phyloP scores from a whole-genome alignment of 2,113 vertebrate genomes.

The Garra rufa region DNA sequence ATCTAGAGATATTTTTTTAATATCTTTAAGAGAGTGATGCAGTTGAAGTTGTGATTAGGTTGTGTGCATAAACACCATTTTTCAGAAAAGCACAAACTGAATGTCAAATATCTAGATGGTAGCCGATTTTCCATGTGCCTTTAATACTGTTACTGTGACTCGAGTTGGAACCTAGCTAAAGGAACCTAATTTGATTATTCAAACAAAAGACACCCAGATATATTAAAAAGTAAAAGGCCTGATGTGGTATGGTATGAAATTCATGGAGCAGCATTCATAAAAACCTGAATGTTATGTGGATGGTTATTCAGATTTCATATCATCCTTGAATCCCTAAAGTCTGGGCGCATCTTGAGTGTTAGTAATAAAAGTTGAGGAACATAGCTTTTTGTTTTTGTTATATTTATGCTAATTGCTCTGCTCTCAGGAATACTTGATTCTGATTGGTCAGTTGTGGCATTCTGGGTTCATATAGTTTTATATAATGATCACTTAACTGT shows the following conservation, averaged over 20 bases:
- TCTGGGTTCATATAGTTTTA: not conserved
- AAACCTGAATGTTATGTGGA: not conserved
- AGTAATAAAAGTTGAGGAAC: not conserved
- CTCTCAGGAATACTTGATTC: not conserved
- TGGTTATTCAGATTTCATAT: not conserved
- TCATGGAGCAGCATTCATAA: not conserved
- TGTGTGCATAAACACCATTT: not conserved
- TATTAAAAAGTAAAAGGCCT: not conserved
- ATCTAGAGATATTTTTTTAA: not conserved
- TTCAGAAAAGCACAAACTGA: not conserved
- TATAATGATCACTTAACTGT: not conserved
- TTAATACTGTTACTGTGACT: not conserved
- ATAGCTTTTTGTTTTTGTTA: too few relatives aligned
- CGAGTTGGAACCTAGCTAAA: not conserved
- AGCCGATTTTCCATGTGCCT: not conserved
- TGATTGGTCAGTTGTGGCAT: conserved; percentile 8
- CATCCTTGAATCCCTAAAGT: not conserved
- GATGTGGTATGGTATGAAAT: not conserved
- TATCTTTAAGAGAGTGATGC: not conserved
- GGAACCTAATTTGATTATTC: not conserved
- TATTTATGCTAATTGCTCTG: not conserved
- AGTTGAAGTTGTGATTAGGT: not conserved
- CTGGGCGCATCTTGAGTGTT: not conserved
- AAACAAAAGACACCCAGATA: not conserved
- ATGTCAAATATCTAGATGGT: not conserved